phyloP scores from a whole-genome alignment of 1,140 invertebrate genomes.

The Danaus melanippus region DNA sequence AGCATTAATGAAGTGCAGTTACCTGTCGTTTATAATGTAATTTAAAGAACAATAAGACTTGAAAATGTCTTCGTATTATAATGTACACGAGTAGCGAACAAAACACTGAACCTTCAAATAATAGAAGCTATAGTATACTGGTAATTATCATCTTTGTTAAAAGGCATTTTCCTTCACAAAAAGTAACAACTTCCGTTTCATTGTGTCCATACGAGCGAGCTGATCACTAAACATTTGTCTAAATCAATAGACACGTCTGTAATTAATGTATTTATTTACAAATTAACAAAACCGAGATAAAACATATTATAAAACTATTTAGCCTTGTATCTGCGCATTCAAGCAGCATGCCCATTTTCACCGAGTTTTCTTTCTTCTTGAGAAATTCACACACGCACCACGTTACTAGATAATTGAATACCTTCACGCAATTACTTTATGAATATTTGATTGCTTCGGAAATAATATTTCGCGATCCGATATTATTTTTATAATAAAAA shows the following conservation, averaged over 20 bases:
- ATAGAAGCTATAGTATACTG: constrained; percentile 22
- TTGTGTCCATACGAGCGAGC: constrained; percentile 26
- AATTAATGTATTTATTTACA: no score
- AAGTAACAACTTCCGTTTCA: constrained; percentile 33
- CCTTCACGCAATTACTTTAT: constrained; percentile 55
- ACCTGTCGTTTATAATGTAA: no score
- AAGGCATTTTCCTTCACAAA: constrained; percentile 19
- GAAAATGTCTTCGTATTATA: no score
- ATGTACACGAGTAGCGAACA: no score
- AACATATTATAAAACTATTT: constrained; percentile 11
- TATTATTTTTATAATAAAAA: constrained; percentile 7
- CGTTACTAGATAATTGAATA: constrained; percentile 52
- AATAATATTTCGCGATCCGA: constrained; percentile 21
- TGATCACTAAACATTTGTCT: constrained; percentile 22
- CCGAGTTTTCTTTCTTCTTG: constrained; percentile 59
- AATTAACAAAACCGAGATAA: constrained; percentile 3
- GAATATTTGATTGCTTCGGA: constrained; percentile 30
- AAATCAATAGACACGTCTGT: no score
- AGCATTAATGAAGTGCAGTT: no score
- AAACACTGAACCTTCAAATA: constrained; percentile 21
- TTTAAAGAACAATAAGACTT: no score
- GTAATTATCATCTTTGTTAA: constrained; percentile 19
- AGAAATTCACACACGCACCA: constrained; percentile 56
- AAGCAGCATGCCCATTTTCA: constrained; percentile 57
- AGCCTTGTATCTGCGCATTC: constrained; percentile 30